Evolutionary conservation across 2,113 vertebrate species (phyloP), one percentile per base, ranked within the genome.

Genomic region (Entelurus aequoreus): DNA sequence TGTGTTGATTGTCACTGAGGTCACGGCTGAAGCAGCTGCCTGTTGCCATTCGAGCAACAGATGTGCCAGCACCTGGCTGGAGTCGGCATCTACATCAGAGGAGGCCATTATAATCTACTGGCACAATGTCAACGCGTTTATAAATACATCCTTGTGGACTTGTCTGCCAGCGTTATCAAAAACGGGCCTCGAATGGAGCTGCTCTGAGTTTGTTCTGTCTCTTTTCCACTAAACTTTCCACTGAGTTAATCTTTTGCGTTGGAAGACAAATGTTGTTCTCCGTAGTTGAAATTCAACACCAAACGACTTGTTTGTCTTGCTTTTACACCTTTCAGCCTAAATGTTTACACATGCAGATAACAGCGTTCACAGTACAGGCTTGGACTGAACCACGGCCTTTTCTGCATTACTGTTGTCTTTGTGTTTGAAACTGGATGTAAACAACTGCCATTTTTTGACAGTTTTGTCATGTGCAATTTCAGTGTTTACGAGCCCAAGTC

Each of bases 21-120:
- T 76, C 67, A 35, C 72, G 68, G 71, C 76, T 71, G 62, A 79
- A 68, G 64, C 40, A 61, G 50, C 55, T 58, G 57, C 66, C 66
- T 78, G 72, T 75, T 72, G 72, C 77, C 74, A 7, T 77, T 68
- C 40, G 63, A 81, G 71, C 65, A 78, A 64, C 78, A 83, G 63
- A 66, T 79, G 75, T 72, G 58, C 52, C 40, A 66, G 54, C 71
- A 72, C 62, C 70, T 76, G 74, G 66, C 60, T 58, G 47, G 0
- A 36, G 21, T 53, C 50, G 54, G 48, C 49, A 48, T 66, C 61
- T 69, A 52, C 54, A 66, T 42, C 54, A 54, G 47, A 65, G 62
- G 40, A 48, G 51, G 52, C 51, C 46, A 12, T 54, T 76, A 35
- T 73, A 72, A 74, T 67, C 40, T 51, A 16, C 40, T 71, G 61